A percentile compares a stretch with the other conserved stretches of the same genome.
Conservation (phyloP, 2,113 vertebrate genomes). For the Aptenodytes patagonicus region DNA sequence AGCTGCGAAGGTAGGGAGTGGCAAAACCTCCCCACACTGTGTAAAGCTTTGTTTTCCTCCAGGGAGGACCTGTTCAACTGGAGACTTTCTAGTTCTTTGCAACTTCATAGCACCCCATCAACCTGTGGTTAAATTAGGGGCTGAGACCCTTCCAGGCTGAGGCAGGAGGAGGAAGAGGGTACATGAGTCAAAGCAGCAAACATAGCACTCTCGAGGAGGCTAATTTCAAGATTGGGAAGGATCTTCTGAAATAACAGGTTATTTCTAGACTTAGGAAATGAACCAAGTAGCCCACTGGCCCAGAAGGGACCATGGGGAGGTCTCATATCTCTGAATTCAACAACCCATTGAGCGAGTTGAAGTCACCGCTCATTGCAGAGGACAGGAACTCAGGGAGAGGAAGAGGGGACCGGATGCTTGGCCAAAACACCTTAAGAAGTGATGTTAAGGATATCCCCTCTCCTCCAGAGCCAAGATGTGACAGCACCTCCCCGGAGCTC, state of each 20-base stretch:
- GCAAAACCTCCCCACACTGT: neutral
- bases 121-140: neutral
- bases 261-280: constrained; percentile 56
- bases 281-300: neutral
- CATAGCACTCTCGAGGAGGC: neutral
- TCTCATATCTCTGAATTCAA: neutral
- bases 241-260: constrained; percentile 26
- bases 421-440: constrained; percentile 51
- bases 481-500: neutral
- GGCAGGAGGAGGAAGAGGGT: neutral
- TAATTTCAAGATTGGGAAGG: neutral
- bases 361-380: constrained; percentile 12
- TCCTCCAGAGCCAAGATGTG: constrained; percentile 56
- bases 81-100: neutral
- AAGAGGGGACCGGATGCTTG: constrained; percentile 50
- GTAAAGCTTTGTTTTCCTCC: neutral
- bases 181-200: neutral
- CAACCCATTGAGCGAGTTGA: neutral
- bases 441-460: constrained; percentile 67
- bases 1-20: neutral
- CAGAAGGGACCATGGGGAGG: neutral
- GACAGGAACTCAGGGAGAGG: constrained; percentile 58
- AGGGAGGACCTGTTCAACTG: neutral
- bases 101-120: neutral
- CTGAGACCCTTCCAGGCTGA: neutral